Percentiles rank a stretch among this genome's conserved stretches.
These are phyloP conservation scores for Drosophila subsilvestris DNA, from an alignment of 2,888 invertebrate genomes.

Conservation along the genomic window DNA sequence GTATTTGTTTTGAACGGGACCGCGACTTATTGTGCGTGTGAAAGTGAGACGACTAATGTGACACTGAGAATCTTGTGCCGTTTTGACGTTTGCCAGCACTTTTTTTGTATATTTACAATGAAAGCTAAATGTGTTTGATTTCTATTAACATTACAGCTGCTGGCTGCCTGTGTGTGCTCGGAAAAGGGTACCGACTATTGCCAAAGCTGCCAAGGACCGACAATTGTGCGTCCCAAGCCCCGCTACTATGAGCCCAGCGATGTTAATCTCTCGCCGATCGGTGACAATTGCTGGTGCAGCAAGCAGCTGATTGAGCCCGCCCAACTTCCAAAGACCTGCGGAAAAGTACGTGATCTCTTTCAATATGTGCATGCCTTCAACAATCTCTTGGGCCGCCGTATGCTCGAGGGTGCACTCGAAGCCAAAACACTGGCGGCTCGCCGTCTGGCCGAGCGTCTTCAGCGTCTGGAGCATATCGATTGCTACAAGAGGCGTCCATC, in stretches of 20 bases:
- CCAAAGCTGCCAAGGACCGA: slow-evolving; percentile 61
- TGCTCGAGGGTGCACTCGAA: slow-evolving; percentile 71
- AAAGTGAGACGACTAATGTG: not conserved
- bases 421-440: slow-evolving; percentile 68
- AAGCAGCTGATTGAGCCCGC: slow-evolving; percentile 83
- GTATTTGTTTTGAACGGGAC: not conserved
- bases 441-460: slow-evolving; percentile 72
- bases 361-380: slow-evolving; percentile 76
- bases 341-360: slow-evolving; percentile 81
- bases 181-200: slow-evolving; percentile 80
- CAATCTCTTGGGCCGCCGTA: slow-evolving; percentile 73
- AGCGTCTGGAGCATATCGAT: slow-evolving; percentile 62
- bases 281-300: slow-evolving; percentile 83
- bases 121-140: not conserved
- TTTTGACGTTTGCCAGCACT: not conserved
- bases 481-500: slow-evolving; percentile 55
- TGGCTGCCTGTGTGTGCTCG: slow-evolving; percentile 80
- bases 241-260: slow-evolving; percentile 62
- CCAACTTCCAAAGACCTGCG: slow-evolving; percentile 76
- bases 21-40: not conserved
- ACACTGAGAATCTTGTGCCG: no score
- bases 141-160: slow-evolving; percentile 50
- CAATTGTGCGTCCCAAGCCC: slow-evolving; percentile 66
- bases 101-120: not conserved
- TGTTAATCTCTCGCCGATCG: slow-evolving; percentile 76